Base-by-base conservation (phyloP, 2,888 invertebrate species). In the Phyto melanocephala region DNA sequence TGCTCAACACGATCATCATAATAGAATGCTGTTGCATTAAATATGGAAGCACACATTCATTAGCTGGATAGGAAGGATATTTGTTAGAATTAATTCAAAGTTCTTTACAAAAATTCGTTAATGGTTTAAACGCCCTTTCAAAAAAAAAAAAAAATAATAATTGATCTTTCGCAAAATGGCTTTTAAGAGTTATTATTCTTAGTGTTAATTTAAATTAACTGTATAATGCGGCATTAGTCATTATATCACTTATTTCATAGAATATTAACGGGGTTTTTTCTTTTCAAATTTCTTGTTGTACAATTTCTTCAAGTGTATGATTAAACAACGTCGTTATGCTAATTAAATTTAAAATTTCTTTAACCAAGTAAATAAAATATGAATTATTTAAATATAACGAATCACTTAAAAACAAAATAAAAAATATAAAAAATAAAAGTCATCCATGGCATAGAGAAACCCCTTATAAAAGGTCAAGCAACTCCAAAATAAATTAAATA, bases 41-140 rank as follows among this genome's bases (percentile, higher is more conserved):
- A 45, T 68, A 13, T 60, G 24, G 65, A 68, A 68, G 68, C 63
- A n/a, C 5, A 11, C 60, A 63, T 58, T 47, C 13, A 45, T 54
- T 20, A 35, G 33, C 40, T 74, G 63, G 13, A 0, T 15, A 35
- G 63, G 8, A 0, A 22, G 35, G 63, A 40, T 56, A 40, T 52
- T 45, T 74, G 33, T 56, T 28, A 40, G 42, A 62, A 62, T 54
- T 28, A 13, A 22, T 52, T 54, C 10, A 20, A 54, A 42, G 45
- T 13, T 75, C 54, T 45, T 65, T 28, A 35, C 54, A 56, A 74
- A 63, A 20, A 45, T 45, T 20, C 22, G 24, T 56, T 65, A 75
- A 65, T 75, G 75, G 10, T 67, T 58, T 65, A 47, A 47, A 75
- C 75, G 56, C 47, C 75, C 65, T 67, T 67, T 63, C 11, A 1